Percentiles rank a stretch among this genome's conserved stretches.
phyloP scores from a whole-genome alignment of 2,888 invertebrate species.

The Lysandra bellargus region DNA sequence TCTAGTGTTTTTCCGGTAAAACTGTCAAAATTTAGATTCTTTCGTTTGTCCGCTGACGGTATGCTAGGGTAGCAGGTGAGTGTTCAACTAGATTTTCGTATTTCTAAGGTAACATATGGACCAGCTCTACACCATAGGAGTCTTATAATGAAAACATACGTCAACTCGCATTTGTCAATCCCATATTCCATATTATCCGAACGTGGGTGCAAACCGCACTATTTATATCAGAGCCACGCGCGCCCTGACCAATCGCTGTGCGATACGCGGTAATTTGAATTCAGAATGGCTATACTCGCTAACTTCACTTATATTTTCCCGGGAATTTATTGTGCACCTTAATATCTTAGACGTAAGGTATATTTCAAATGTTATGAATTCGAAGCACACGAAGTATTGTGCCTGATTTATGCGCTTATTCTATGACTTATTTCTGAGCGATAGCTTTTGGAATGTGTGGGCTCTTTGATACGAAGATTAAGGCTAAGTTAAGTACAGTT shows the following conservation, averaged over 20 bases:
- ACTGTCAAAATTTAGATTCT: no score
- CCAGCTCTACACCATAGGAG: slow-evolving; percentile 17
- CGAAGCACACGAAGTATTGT: slow-evolving; percentile 51
- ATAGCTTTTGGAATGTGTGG: slow-evolving; percentile 40
- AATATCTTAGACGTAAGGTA: slow-evolving; percentile 37
- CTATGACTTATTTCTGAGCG: slow-evolving; percentile 72
- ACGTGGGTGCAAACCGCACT: slow-evolving; percentile 67
- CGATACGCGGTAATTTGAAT: slow-evolving; percentile 75
- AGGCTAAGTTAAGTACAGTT: neutral
- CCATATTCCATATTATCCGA: slow-evolving; percentile 62
- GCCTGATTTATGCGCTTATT: slow-evolving; percentile 76
- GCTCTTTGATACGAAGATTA: slow-evolving; percentile 22
- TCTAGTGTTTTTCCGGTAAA: no score
- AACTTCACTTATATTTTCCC: slow-evolving; percentile 49
- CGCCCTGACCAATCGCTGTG: slow-evolving; percentile 75
- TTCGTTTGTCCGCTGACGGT: no score
- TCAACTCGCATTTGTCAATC: slow-evolving; percentile 50
- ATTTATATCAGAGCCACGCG: slow-evolving; percentile 74
- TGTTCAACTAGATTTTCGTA: neutral
- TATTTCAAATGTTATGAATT: slow-evolving; percentile 32
- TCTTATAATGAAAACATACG: slow-evolving; percentile 33
- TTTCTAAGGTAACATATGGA: slow-evolving; percentile 9
- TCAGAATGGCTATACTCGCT: slow-evolving; percentile 62
- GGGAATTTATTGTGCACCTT: slow-evolving; percentile 35
- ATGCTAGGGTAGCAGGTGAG: neutral